Evolutionary conservation across 2,797 vertebrate genomes (phyloP).

Genomic region (Takifugu ocellatus): DNA sequence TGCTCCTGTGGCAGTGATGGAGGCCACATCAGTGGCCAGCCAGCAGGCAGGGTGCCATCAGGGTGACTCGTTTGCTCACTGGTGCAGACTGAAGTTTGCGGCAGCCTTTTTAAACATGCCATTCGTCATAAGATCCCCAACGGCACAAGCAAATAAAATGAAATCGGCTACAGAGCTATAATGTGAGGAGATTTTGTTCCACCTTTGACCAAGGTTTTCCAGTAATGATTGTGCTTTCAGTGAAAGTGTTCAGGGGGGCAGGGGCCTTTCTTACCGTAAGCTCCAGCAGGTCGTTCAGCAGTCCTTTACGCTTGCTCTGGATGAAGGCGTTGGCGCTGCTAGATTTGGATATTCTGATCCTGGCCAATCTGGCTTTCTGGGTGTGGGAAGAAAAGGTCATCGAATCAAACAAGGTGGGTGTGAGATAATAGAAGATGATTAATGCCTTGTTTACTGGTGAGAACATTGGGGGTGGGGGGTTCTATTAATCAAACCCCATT

Average conservation of each 20-base stretch:
- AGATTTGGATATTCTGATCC: slow-evolving; percentile 91
- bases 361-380: slow-evolving; percentile 91
- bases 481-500: no score
- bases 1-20: no score
- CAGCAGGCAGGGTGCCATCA: no score
- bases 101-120: no score
- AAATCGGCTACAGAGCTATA: background rate
- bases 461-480: slow-evolving; percentile 12
- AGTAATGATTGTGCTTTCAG: background rate
- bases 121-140: no score
- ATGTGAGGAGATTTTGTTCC: slow-evolving; percentile 13
- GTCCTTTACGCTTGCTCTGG: slow-evolving; percentile 89
- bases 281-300: slow-evolving; percentile 89
- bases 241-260: slow-evolving; percentile 8
- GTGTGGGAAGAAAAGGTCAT: slow-evolving; percentile 56
- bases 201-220: background rate
- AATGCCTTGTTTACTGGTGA: slow-evolving; percentile 29
- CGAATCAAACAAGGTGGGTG: slow-evolving; percentile 50
- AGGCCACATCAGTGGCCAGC: no score
- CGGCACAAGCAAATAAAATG: no score
- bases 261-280: slow-evolving; percentile 82
- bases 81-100: no score
- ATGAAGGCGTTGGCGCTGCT: slow-evolving; percentile 89
- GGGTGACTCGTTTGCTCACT: no score
- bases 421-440: slow-evolving; percentile 41